phyloP scores from a whole-genome alignment of 2,113 vertebrate genomes.

The Hemiscyllium ocellatum region DNA sequence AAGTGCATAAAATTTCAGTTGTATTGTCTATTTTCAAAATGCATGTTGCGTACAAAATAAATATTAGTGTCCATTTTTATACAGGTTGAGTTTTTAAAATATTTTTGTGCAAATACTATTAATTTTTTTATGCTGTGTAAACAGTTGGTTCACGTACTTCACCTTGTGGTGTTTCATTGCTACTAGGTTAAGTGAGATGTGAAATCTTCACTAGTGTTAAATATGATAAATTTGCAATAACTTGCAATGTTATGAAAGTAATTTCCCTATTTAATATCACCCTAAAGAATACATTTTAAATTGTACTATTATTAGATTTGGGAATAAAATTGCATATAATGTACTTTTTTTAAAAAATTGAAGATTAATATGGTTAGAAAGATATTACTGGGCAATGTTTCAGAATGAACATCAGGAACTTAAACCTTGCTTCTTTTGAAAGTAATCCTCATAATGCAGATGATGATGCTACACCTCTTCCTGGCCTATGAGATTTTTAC shows the following conservation, averaged over 20 bases:
- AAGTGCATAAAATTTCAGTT: neutral
- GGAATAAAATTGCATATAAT: neutral
- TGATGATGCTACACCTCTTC: neutral
- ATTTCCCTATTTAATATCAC: neutral
- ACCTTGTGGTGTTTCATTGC: neutral
- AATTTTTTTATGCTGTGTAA: too few relatives aligned
- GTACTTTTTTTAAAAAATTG: neutral
- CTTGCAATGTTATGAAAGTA: neutral
- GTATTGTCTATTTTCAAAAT: neutral
- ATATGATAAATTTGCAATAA: neutral
- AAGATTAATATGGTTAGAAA: neutral
- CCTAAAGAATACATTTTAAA: neutral
- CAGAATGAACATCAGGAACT: neutral
- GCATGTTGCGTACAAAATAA: neutral
- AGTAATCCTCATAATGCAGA: neutral
- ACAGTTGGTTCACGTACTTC: neutral
- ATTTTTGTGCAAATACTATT: neutral
- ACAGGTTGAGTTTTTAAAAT: neutral
- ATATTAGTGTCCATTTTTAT: neutral
- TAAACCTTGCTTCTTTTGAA: neutral
- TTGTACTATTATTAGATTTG: neutral
- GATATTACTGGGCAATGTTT: neutral
- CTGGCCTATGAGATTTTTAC: neutral
- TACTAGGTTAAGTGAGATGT: neutral
- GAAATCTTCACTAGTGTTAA: neutral